Percentiles rank a stretch among this genome's conserved stretches.
phyloP scores from a whole-genome alignment of 2,797 vertebrate species.

The Oreochromis mossambicus region DNA sequence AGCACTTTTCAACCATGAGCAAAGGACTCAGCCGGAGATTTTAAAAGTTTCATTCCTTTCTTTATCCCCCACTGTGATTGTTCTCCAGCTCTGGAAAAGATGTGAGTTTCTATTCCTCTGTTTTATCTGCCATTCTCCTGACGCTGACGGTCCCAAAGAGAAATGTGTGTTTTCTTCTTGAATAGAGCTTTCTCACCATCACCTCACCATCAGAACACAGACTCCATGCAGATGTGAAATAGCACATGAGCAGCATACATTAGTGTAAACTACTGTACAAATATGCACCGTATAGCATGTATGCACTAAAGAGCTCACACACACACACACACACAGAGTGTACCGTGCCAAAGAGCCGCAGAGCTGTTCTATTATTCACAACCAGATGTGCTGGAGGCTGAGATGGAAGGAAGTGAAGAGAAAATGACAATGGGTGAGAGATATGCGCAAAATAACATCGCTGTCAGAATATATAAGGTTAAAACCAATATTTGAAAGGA shows the following conservation, averaged over 20 bases:
- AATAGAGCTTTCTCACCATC: conserved; percentile 17
- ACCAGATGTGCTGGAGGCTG: conserved; percentile 5
- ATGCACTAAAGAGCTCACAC: background rate
- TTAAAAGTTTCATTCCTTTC: background rate
- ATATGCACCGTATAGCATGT: background rate
- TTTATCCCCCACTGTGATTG: background rate
- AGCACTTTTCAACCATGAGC: background rate
- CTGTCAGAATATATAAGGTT: background rate
- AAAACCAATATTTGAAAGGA: background rate
- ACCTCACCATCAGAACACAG: background rate
- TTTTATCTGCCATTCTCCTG: conserved; percentile 12
- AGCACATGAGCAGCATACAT: background rate
- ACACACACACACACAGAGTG: background rate
- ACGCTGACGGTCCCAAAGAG: background rate
- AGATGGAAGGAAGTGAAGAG: background rate
- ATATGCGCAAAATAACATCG: background rate
- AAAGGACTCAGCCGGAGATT: background rate
- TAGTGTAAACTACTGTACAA: background rate
- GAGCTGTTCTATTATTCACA: conserved; percentile 29
- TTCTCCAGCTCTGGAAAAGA: background rate
- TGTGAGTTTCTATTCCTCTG: background rate
- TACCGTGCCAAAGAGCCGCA: background rate
- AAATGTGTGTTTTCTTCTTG: background rate
- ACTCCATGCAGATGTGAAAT: background rate
- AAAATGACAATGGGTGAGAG: background rate